phyloP scores from a whole-genome alignment of 2,113 vertebrate genomes.

The Thalassoma bifasciatum region DNA sequence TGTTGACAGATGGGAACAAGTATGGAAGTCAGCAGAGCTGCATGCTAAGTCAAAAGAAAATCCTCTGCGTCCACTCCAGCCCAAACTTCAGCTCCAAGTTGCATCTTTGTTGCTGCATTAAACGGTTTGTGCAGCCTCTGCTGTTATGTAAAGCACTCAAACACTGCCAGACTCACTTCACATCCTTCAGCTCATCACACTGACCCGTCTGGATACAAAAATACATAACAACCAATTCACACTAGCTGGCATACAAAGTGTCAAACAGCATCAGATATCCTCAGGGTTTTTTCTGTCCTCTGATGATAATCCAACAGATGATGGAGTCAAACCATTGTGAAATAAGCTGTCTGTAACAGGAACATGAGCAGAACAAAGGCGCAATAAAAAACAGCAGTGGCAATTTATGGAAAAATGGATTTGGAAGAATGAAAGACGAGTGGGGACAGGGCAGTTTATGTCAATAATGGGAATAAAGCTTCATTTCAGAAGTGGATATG shows the following conservation, averaged over 20 bases:
- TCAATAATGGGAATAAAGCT: background rate
- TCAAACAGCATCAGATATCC: background rate
- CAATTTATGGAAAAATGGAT: no score
- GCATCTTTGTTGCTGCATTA: background rate
- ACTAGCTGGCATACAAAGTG: conserved; percentile 1
- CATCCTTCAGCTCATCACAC: conserved; percentile 31
- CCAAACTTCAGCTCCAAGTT: conserved; percentile 5
- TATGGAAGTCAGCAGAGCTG: background rate
- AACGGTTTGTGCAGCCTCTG: conserved; percentile 25
- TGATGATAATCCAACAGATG: background rate
- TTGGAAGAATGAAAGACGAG: no score
- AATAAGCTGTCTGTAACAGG: no score
- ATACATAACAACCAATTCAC: conserved; percentile 26
- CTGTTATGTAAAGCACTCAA: conserved; percentile 53
- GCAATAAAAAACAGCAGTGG: background rate
- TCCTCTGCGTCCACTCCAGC: background rate
- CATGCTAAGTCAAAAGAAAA: background rate
- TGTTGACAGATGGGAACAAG: background rate
- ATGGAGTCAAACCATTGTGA: background rate
- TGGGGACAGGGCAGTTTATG: no score
- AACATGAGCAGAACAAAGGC: background rate
- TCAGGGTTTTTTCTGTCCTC: background rate
- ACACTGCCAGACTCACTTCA: conserved; percentile 49
- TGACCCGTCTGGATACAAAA: conserved; percentile 48
- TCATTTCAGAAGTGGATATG: no score